These are phyloP conservation scores for Ariolimax columbianus DNA, from an alignment of 2,888 invertebrate genomes.

Conservation along the genomic window DNA sequence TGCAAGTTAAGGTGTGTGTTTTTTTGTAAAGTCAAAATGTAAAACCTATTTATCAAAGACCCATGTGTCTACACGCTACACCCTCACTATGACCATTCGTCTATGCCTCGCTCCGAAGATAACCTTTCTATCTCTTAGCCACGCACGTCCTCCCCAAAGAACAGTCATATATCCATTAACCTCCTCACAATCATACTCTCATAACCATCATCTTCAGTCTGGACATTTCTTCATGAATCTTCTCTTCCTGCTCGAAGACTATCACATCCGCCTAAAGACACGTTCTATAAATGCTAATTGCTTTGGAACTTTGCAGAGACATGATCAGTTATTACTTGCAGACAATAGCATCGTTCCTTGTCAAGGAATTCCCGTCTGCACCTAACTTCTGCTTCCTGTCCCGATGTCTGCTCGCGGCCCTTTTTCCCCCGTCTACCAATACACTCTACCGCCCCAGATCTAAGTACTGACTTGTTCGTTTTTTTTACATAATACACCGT, in stretches of 20 bases:
- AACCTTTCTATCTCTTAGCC: background rate
- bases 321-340: slow-evolving; percentile 29
- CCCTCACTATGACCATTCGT: background rate
- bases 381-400: slow-evolving; percentile 24
- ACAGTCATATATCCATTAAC: background rate
- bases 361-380: slow-evolving; percentile 19
- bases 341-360: slow-evolving; percentile 30
- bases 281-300: slow-evolving; percentile 26
- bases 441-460: background rate
- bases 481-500: background rate
- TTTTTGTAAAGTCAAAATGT: too few relatives aligned
- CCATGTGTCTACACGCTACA: background rate
- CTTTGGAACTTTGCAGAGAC: slow-evolving; percentile 27
- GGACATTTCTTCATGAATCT: background rate
- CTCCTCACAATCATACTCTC: background rate
- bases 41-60: background rate
- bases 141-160: background rate
- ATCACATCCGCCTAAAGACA: background rate
- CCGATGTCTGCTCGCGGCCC: slow-evolving; percentile 4
- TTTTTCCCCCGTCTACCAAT: background rate
- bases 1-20: too few relatives aligned
- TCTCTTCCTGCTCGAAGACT: background rate
- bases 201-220: background rate
- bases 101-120: background rate
- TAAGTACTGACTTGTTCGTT: background rate